Evolutionary conservation across 2,113 vertebrate species (phyloP).

Genomic region (Gnathonemus longibarbis): DNA sequence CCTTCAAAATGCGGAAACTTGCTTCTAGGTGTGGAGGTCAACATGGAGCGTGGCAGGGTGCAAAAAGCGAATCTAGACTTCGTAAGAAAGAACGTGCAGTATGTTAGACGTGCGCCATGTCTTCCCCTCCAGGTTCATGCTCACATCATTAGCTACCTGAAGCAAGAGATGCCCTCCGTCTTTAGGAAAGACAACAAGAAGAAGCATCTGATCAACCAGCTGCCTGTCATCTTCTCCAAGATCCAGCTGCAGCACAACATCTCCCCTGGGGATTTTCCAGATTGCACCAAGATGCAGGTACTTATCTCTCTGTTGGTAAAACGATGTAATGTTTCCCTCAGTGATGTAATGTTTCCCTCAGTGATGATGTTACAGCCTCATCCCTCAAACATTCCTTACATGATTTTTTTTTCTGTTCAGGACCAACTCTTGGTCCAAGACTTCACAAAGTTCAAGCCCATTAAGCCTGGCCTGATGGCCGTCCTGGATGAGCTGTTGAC

Average conservation of each 20-base stretch:
- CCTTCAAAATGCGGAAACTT: neutral
- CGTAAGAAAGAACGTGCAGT: neutral
- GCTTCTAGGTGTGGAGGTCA: neutral
- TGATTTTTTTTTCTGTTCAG: slow-evolving; percentile 43
- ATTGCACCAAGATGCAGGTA: slow-evolving; percentile 88
- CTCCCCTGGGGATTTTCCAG: slow-evolving; percentile 82
- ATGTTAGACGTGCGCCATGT: neutral
- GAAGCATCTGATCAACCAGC: slow-evolving; percentile 79
- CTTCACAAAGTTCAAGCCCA: slow-evolving; percentile 78
- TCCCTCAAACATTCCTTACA: neutral
- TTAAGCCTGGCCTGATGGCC: slow-evolving; percentile 77
- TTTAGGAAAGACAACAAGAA: slow-evolving; percentile 88
- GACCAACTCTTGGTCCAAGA: slow-evolving; percentile 79
- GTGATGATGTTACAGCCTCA: neutral
- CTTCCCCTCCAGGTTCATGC: slow-evolving; percentile 70
- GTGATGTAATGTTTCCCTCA: neutral
- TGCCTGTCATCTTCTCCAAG: slow-evolving; percentile 80
- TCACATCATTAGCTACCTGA: slow-evolving; percentile 83
- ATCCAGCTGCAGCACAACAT: slow-evolving; percentile 86
- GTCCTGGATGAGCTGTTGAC: slow-evolving; percentile 76
- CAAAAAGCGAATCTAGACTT: neutral
- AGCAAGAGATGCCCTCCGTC: slow-evolving; percentile 85
- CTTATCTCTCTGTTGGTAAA: neutral
- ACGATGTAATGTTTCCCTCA: neutral
- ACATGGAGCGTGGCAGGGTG: neutral